A percentile compares a stretch with the other conserved stretches of the same genome.
Conservation (phyloP, 2,113 vertebrate genomes). For the Xenus cinereus region DNA sequence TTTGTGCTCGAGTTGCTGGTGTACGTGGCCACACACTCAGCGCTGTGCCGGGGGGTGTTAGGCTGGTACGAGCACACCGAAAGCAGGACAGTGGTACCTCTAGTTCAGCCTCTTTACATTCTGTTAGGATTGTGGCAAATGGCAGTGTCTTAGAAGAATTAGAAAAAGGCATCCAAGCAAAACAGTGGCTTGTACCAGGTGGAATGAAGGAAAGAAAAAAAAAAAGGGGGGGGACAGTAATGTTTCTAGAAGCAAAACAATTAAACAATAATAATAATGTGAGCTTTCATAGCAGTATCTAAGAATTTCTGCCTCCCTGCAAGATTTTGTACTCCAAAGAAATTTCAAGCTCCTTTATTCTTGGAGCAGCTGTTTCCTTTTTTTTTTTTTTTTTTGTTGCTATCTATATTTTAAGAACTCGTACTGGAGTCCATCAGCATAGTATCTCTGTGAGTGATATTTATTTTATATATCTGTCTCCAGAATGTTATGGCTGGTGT, state of each 20-base stretch:
- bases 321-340: not conserved
- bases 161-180: not conserved
- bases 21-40: not conserved
- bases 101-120: not conserved
- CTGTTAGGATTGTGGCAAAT: not conserved
- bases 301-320: not conserved
- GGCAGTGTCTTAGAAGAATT: not conserved
- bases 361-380: not conserved
- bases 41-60: not conserved
- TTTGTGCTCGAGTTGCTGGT: not conserved
- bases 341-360: not conserved
- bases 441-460: not conserved
- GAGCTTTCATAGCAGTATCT: not conserved
- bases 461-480: not conserved
- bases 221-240: fast-evolving
- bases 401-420: not conserved
- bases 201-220: too few species aligned
- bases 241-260: not conserved
- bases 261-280: not conserved
- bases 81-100: not conserved
- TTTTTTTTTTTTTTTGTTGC: not conserved
- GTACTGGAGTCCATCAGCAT: not conserved
- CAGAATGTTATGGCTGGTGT: not conserved
- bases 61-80: fast-evolving
- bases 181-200: not conserved